Base-by-base conservation (phyloP, 2,888 invertebrate genomes). In the Lasiommata megera region DNA sequence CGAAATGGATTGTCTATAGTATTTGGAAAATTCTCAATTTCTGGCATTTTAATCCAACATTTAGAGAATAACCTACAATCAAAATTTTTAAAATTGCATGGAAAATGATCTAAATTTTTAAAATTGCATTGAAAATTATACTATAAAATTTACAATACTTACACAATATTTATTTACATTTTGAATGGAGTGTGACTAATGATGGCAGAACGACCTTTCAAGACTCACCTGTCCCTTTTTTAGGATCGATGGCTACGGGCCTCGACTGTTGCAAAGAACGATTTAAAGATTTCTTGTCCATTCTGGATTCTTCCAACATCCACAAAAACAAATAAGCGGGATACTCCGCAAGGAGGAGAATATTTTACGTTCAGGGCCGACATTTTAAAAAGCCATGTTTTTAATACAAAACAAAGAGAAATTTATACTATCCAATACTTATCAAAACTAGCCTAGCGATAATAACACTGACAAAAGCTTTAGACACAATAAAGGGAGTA, bases 311-410 rank as follows among this genome's bases (percentile, higher is more conserved):
- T 77, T 92, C 91, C 83, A 92, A 92, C 90, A 90, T 88, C 81
- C 82, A 92, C 87, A 76, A 80, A 74, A 79, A 76, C 76, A 83
- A 82, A 84, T 85, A 85, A 89, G 92, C 92, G 92, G 91, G 91
- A 79, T 84, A 88, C 93, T 93, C 94, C 95, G 93, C 93, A 88
- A 92, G 94, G 94, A 94, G 94, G 93, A 92, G 92, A 92, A 87
- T 91, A 91, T 86, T 86, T 84, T 92, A 92, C 89, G 89, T 93
- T 93, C 92, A 93, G 88, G 88, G 92, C 91, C 93, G 93, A 94
- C 95, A 95, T 95, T 93, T 94, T 94, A 95, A 93, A 93, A 94
- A 93, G 94, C 95, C 95, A 95, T 95, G 94, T 94, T 94, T 93
- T 89, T 92, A 83, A 84, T 84, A 80, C 82, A 84, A 86, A 83